Evolutionary conservation across 2,113 vertebrate species (phyloP).

Genomic region (Cebus imitator): DNA sequence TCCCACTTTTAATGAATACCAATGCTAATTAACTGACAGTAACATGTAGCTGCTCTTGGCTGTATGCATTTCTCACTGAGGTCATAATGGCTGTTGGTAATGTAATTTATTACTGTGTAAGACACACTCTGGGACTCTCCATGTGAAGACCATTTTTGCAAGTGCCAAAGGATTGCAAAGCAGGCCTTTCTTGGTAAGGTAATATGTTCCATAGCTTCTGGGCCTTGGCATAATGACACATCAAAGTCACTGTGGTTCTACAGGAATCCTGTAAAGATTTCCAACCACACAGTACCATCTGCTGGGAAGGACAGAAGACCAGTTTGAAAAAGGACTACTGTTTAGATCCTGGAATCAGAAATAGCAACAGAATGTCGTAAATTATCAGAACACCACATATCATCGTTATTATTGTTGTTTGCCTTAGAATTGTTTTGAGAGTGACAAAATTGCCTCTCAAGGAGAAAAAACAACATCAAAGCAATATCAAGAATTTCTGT

Average conservation of each 20-base stretch:
- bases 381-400: neutral
- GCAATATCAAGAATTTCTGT: constrained; percentile 20
- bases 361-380: neutral
- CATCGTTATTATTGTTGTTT: neutral
- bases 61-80: constrained; percentile 72
- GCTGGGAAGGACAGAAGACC: constrained; percentile 73
- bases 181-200: constrained; percentile 74
- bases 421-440: neutral
- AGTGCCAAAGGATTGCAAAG: constrained; percentile 73
- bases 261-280: constrained; percentile 74
- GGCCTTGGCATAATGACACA: constrained; percentile 66
- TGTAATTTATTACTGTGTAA: constrained; percentile 76
- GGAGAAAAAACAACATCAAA: constrained; percentile 11
- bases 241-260: constrained; percentile 36
- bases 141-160: constrained; percentile 67
- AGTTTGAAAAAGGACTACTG: constrained; percentile 41
- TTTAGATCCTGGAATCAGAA: neutral
- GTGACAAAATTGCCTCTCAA: constrained; percentile 37
- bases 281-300: constrained; percentile 42
- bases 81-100: constrained; percentile 75
- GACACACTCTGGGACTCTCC: constrained; percentile 55
- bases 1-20: constrained; percentile 76
- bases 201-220: constrained; percentile 80
- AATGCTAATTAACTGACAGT: constrained; percentile 83
- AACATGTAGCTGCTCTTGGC: constrained; percentile 80